Base-by-base conservation (phyloP, 2,113 vertebrate species). In the Circaetus gallicus region DNA sequence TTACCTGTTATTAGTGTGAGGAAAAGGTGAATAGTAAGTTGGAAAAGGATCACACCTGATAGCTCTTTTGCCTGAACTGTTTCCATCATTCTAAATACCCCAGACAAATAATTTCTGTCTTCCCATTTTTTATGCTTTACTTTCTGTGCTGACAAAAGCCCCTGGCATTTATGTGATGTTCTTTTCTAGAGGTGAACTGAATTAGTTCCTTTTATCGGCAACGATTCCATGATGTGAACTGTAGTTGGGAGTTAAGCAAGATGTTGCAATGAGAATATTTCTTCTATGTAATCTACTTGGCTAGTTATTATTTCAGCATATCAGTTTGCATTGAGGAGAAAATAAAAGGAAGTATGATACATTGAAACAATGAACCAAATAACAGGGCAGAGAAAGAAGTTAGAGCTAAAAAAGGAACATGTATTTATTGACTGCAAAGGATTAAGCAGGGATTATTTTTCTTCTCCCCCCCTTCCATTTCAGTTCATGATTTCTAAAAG, bases 1-100 rank as follows among this genome's bases (percentile, higher is more conserved):
- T 6, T 4, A 15, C 6, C 7, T 2, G 0, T 9, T 18, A 0
- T 20, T 28, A 32, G 5, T 4, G 16, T 11, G 34, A 86, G 4
- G 9, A 61, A 78, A 40, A 70, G 10, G 21, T 13, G 5, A 81
- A 20, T 1, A 47, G 2, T 58, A 26, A 56, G 1, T 1, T 45
- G 25, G 18, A 49, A 84, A 71, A 71, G 2, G 8, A 19, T 40
- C 16, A 52, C 10, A 5, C 22, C 21, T 7, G 16, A 50, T 2
- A n/a, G 3, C 16, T 73, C 26, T 55, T 72, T 42, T 24, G 50
- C 26, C 40, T 85, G 18, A 43, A 15, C 7, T 18, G 6, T 52
- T 83, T 25, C 17, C 25, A 45, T 29, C 24, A 47, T 85, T 65
- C 40, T 36, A 50, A 65, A 76, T 18, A 38, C n/a, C 62, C 49